Percentiles rank a stretch among this genome's conserved stretches.
Evolutionary conservation across 2,113 vertebrate species (phyloP).

Genomic region (Ia io): DNA sequence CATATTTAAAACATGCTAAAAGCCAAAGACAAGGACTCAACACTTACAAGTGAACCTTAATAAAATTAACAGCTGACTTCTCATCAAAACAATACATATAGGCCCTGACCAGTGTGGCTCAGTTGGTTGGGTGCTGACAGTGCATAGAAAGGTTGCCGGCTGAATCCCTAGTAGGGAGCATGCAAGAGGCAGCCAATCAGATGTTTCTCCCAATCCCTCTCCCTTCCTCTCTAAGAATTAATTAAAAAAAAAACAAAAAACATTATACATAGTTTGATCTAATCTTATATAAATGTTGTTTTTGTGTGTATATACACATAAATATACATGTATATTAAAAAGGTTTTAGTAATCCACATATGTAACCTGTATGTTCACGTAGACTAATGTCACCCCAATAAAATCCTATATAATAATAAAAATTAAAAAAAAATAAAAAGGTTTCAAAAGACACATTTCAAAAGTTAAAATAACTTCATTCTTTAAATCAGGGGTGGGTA

Average conservation of each 20-base stretch:
- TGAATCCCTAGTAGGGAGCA: neutral
- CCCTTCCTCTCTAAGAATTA: neutral
- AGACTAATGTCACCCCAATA: no score
- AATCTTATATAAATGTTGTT: neutral
- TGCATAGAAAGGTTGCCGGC: neutral
- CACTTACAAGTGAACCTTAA: neutral
- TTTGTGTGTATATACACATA: neutral
- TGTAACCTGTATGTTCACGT: no score
- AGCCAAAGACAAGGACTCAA: neutral
- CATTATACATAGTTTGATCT: neutral
- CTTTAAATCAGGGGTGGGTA: neutral
- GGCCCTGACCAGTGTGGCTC: neutral
- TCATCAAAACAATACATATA: neutral
- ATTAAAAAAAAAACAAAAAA: neutral
- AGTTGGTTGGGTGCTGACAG: neutral
- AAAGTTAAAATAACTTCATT: constrained; percentile 23
- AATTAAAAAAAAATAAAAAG: neutral
- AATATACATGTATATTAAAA: neutral
- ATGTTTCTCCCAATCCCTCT: neutral
- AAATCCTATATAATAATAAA: no score
- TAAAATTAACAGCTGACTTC: neutral
- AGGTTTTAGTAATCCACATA: neutral
- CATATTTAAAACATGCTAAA: neutral
- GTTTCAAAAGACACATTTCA: neutral
- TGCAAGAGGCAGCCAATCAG: neutral